A percentile compares a stretch with the other conserved stretches of the same genome.
Evolutionary conservation across 2,888 invertebrate genomes (phyloP).

Genomic region (Diarsia brunnea): DNA sequence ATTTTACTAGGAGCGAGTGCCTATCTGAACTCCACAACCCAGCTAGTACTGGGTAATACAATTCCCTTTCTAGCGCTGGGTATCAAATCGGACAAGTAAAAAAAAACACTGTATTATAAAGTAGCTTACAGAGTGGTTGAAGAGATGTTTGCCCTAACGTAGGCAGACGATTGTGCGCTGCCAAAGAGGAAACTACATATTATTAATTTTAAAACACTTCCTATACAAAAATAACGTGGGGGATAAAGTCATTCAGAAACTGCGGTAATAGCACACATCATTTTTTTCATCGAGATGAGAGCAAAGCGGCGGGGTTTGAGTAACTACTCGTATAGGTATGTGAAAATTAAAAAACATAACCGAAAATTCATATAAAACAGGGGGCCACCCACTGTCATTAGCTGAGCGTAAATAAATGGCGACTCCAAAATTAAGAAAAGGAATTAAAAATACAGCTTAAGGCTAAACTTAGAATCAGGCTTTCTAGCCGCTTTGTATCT

Average conservation of each 20-base stretch:
- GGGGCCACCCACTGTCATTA: not conserved
- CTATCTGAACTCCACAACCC: no score
- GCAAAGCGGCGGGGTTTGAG: not conserved
- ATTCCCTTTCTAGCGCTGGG: no score
- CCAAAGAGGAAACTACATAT: conserved; percentile 61
- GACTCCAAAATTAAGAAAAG: not conserved
- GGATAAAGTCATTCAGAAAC: not conserved
- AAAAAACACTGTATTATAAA: conserved; percentile 28
- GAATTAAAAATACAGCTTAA: not conserved
- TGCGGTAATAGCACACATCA: conserved; percentile 11
- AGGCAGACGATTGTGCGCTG: conserved; percentile 62
- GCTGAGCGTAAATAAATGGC: not conserved
- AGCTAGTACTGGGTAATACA: no score
- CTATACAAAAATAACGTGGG: not conserved
- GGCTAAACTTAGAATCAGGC: not conserved
- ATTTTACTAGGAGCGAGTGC: no score
- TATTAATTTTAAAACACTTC: conserved; percentile 39
- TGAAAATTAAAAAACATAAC: no score
- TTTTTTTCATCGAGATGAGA: not conserved
- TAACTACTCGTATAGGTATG: no score
- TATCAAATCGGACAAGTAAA: conserved; percentile 3
- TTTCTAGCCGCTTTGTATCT: not conserved
- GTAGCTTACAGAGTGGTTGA: conserved; percentile 60
- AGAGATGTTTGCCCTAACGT: conserved; percentile 62
- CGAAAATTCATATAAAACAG: no score